phyloP scores from a whole-genome alignment of 2,888 invertebrate species.

The Leucania comma region DNA sequence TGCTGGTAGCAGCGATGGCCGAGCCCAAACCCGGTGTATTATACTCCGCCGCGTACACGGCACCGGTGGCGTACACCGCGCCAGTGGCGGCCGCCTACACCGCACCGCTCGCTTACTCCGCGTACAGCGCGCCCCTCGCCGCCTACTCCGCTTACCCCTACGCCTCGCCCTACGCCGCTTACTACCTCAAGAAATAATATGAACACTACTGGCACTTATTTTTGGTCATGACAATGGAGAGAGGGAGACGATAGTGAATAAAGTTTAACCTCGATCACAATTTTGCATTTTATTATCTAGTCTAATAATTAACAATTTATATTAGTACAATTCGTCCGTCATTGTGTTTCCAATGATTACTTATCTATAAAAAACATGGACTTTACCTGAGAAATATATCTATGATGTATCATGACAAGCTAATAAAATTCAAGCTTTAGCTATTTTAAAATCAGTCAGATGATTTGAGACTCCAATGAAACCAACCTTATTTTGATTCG shows the following conservation, averaged over 20 bases:
- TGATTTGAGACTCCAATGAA: too few relatives aligned
- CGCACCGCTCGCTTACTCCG: constrained; percentile 69
- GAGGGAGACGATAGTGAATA: constrained; percentile 24
- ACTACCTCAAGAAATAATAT: constrained; percentile 68
- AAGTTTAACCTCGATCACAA: constrained; percentile 40
- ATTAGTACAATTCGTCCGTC: not conserved
- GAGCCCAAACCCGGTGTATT: constrained; percentile 77
- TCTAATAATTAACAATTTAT: too few relatives aligned
- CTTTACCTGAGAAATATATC: too few relatives aligned
- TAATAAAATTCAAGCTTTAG: too few relatives aligned
- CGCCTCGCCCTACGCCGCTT: constrained; percentile 73
- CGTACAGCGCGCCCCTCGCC: constrained; percentile 76
- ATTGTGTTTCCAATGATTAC: too few relatives aligned
- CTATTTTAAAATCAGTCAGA: too few relatives aligned
- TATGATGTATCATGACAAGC: too few relatives aligned
- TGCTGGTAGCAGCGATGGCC: constrained; percentile 85
- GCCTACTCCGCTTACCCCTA: constrained; percentile 79
- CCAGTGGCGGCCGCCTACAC: constrained; percentile 74
- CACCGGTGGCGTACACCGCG: constrained; percentile 72
- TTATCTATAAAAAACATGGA: too few relatives aligned
- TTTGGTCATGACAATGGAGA: not conserved
- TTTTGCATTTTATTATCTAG: constrained; percentile 22
- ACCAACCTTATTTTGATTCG: too few relatives aligned
- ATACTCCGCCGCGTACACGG: constrained; percentile 74
- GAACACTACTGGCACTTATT: not conserved